Base-by-base conservation (phyloP, 2,888 invertebrate species). In the Dasysyrphus tricinctus region DNA sequence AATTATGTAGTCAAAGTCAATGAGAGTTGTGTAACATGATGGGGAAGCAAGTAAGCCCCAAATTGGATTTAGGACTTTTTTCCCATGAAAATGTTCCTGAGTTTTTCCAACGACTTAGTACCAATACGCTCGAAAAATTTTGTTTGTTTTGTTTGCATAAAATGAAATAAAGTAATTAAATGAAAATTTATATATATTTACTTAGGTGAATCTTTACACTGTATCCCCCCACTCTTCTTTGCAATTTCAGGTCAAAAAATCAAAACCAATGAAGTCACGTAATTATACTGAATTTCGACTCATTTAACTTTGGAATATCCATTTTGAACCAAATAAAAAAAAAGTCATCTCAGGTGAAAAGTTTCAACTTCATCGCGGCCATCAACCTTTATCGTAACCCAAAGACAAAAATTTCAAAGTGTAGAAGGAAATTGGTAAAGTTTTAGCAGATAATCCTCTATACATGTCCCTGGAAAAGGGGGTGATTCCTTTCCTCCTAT, bases 251-350 rank as follows among this genome's bases (percentile, higher is more conserved):
- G 14, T 69, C 37, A 24, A 51, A 19, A n/a, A 69, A 49, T 51
- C 24, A 24, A 24, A 51, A n/a, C 14, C 49, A 69, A 54, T 69
- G 56, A 51, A 65, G 79, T 87, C 87, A 87, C 87, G 87, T 87
- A 80, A 83, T 83, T 87, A 80, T 76, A 69, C 83, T 34, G 83
- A 80, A 83, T 77, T 76, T 75, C 80, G 87, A 76, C 82, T 80
- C 87, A 87, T 82, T 87, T 73, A 87, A 83, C 83, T 87, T 87
- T 78, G 82, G 74, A 74, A 70, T 69, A 86, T 81, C 74, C 63
- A 11, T 29, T 63, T 56, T 63, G 42, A 42, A 57, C 11, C 29
- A 6, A 0, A 56, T 4, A 4, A 39, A 39, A 34, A 51, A 54
- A 63, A 37, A 39, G 5, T 37, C 34, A 42, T 65, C 54, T 19